Evolutionary conservation across 1,140 invertebrate genomes (phyloP).

Genomic region (Penaeus japonicus): DNA sequence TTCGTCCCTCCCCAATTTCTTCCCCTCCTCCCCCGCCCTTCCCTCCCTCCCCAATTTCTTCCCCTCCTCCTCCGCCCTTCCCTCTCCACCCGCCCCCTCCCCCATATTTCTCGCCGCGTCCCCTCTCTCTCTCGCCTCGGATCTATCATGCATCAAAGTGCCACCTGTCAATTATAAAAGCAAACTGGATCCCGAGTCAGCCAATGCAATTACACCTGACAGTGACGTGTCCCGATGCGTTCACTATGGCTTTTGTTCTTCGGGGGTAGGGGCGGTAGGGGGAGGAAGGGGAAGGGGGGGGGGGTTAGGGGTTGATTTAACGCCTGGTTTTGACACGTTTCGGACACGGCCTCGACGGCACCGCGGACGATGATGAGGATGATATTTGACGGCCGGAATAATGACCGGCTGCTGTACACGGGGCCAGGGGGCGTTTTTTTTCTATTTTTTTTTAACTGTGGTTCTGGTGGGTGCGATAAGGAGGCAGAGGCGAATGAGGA

Average conservation of each 20-base stretch:
- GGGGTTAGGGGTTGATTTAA: background rate
- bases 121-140: background rate
- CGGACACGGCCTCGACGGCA: too few relatives aligned
- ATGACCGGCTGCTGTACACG: too few relatives aligned
- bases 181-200: background rate
- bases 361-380: too few relatives aligned
- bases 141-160: slow-evolving; percentile 19
- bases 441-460: too few relatives aligned
- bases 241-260: background rate
- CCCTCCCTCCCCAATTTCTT: too few relatives aligned
- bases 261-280: background rate
- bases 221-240: slow-evolving; percentile 10
- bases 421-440: too few relatives aligned
- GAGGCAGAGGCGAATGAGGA: too few relatives aligned
- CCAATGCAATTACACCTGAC: slow-evolving; percentile 23
- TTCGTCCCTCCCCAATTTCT: too few relatives aligned
- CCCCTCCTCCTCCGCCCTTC: background rate
- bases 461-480: too few relatives aligned
- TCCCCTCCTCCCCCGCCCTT: too few relatives aligned
- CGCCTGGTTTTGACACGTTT: too few relatives aligned
- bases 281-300: background rate
- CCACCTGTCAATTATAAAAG: slow-evolving; percentile 35
- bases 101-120: background rate
- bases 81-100: background rate
- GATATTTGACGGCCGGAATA: too few relatives aligned